Evolutionary conservation across 53 echinoderm and acorn worm species (phyloP).

Genomic region (Antedon mediterranea): DNA sequence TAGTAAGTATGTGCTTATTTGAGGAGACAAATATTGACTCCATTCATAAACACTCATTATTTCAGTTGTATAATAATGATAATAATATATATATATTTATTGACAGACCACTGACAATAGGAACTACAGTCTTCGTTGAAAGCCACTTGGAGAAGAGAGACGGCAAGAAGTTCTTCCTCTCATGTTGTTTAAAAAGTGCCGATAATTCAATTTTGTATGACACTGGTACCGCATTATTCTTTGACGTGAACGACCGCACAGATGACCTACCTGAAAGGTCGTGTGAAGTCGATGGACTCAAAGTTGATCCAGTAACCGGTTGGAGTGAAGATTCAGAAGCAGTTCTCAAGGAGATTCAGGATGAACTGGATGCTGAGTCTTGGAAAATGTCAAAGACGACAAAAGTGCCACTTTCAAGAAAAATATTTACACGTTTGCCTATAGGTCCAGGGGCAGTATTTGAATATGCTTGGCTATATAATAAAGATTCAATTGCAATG

Average conservation of each 20-base stretch:
- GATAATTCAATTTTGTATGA: conserved; percentile 4
- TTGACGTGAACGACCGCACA: not conserved
- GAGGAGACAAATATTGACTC: no score
- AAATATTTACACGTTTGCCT: not conserved
- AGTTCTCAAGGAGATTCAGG: not conserved
- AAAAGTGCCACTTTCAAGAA: not conserved
- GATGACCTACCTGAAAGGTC: not conserved
- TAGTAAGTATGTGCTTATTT: no score
- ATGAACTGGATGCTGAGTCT: not conserved
- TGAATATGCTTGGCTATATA: not conserved
- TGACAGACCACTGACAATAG: conserved; percentile 20
- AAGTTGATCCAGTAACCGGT: not conserved
- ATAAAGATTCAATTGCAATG: not conserved
- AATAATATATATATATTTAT: not conserved
- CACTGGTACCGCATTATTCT: not conserved
- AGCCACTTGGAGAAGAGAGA: conserved; percentile 5
- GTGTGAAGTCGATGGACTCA: not conserved
- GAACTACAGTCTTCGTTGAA: conserved; percentile 20
- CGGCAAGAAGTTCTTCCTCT: conserved; percentile 13
- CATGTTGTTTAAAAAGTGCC: conserved; percentile 14
- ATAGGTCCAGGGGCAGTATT: not conserved
- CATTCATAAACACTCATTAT: no score
- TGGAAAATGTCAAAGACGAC: not conserved
- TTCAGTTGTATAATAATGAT: not conserved
- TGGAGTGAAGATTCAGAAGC: not conserved